phyloP scores from a whole-genome alignment of 35 echinoderm and acorn worm species.

The Chiridota heheva region DNA sequence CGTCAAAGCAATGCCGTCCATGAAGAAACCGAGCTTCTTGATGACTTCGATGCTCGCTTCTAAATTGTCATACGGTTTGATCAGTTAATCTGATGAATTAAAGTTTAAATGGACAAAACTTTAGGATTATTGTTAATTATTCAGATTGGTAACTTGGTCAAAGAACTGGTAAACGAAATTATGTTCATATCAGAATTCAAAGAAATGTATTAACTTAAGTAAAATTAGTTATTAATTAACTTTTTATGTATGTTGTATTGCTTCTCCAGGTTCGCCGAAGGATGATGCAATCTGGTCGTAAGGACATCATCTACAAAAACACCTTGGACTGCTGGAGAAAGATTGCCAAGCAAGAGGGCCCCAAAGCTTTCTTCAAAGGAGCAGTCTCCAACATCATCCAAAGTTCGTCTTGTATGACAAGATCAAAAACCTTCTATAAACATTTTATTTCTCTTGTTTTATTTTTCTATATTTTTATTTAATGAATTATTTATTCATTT shows the following conservation, averaged over 20 bases:
- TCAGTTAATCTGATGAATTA: no score
- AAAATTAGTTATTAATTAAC: not conserved
- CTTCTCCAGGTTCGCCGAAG: conserved; percentile 73
- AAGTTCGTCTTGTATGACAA: conserved; percentile 81
- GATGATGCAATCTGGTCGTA: conserved; percentile 93
- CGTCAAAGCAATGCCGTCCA: conserved; percentile 58
- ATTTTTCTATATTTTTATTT: no score
- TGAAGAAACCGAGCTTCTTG: conserved; percentile 35
- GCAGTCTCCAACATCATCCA: conserved; percentile 83
- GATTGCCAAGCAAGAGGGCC: conserved; percentile 66
- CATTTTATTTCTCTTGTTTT: no score
- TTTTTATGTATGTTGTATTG: not conserved
- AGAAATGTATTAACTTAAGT: no score
- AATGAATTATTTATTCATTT: no score
- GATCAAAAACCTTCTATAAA: conserved; percentile 72
- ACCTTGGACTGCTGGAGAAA: conserved; percentile 87
- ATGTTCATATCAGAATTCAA: no score
- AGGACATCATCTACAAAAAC: conserved; percentile 81
- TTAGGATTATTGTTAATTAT: no score
- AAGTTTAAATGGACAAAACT: no score
- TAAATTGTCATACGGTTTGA: conserved; percentile 69
- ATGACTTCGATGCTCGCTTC: conserved; percentile 69
- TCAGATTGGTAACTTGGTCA: no score
- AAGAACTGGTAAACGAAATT: no score
- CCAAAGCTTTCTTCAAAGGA: conserved; percentile 80